Percentiles rank a stretch among this genome's conserved stretches.
These are phyloP conservation scores for Microchirus variegatus DNA, from an alignment of 2,797 vertebrate genomes.

Conservation along the genomic window DNA sequence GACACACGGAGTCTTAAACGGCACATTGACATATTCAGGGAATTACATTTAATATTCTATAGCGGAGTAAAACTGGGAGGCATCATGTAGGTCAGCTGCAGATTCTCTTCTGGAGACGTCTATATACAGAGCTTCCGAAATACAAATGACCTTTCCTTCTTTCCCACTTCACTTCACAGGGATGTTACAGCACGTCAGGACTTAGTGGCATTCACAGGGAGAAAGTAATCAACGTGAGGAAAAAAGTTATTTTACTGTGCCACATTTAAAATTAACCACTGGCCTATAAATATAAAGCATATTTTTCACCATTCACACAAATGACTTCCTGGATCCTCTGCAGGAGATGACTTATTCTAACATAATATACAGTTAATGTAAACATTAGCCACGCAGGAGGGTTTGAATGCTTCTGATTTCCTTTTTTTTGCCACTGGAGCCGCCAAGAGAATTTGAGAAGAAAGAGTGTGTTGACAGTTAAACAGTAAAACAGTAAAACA, in stretches of 20 bases:
- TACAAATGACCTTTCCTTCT: slow-evolving; percentile 4
- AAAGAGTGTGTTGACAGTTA: no score
- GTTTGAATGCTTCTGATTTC: background rate
- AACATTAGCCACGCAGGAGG: slow-evolving; percentile 11
- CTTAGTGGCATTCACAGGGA: slow-evolving; percentile 12
- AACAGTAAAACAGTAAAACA: no score
- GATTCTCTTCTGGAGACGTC: slow-evolving; percentile 1
- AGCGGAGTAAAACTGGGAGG: background rate
- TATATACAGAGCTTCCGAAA: slow-evolving; percentile 13
- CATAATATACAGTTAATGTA: no score
- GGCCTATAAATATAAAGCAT: slow-evolving; percentile 11
- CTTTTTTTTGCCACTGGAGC: background rate
- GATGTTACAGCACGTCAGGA: background rate
- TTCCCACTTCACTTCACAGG: background rate
- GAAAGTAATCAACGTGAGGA: slow-evolving; percentile 9
- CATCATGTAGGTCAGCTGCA: background rate
- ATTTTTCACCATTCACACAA: slow-evolving; percentile 3
- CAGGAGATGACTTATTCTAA: no score
- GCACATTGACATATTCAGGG: background rate
- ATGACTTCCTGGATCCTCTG: background rate
- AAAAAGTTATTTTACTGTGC: slow-evolving; percentile 5
- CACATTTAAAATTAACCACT: slow-evolving; percentile 4
- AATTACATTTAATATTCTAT: background rate
- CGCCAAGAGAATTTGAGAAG: no score
- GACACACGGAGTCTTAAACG: slow-evolving; percentile 1